Conservation (phyloP, 2,113 vertebrate species). For the Ammodytes dubius region DNA sequence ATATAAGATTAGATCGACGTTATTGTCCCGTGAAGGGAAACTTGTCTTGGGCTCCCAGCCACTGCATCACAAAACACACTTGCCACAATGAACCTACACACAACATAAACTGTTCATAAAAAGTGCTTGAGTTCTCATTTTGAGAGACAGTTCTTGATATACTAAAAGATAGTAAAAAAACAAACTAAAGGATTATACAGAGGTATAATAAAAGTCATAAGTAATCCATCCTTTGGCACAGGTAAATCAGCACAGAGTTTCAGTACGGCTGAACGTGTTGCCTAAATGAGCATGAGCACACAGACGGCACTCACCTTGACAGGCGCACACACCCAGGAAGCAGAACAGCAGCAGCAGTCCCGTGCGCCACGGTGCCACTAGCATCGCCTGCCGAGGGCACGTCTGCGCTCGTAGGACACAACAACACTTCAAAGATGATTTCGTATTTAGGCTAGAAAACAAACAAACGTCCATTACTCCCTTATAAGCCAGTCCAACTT, state of each 20-base stretch:
- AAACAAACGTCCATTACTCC: neutral
- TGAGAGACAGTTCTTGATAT: no score
- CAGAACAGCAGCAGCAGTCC: constrained; percentile 67
- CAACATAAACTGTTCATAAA: no score
- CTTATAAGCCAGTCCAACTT: neutral
- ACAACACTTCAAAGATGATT: neutral
- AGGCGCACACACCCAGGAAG: constrained; percentile 29
- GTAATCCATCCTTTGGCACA: no score
- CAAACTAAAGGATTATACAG: no score
- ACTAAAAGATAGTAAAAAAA: no score
- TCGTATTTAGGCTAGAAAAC: neutral
- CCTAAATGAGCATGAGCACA: neutral
- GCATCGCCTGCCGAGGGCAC: constrained; percentile 25
- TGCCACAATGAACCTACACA: no score
- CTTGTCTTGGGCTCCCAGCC: no score
- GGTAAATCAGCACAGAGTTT: neutral
- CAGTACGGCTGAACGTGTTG: fast-evolving
- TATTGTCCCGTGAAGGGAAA: no score
- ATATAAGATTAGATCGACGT: no score
- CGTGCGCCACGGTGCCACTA: constrained; percentile 50
- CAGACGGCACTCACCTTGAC: constrained; percentile 59
- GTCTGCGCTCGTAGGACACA: neutral
- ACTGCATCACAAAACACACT: no score
- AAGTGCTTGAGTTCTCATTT: no score
- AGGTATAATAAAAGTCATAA: no score